Percentiles rank a stretch among this genome's conserved stretches.
phyloP scores from a whole-genome alignment of 2,797 vertebrate species.

The Selene dorsalis region DNA sequence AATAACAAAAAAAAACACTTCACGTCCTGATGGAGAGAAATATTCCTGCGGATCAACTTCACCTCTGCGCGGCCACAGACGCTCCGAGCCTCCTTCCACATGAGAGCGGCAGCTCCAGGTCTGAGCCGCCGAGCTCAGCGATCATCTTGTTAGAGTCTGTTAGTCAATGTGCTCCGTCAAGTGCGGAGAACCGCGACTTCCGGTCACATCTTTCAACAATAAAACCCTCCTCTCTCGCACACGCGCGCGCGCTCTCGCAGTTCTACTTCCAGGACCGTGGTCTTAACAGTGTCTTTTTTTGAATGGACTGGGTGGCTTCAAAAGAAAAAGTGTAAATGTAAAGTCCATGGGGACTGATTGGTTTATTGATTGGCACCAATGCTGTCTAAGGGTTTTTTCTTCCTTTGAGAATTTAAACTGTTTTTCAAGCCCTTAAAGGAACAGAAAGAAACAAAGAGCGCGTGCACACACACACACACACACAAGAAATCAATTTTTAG shows the following conservation, averaged over 20 bases:
- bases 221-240: background rate
- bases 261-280: background rate
- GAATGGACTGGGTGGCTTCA: too few relatives aligned
- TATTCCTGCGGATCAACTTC: background rate
- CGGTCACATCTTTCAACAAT: background rate
- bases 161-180: rapidly evolving
- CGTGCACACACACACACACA: too few relatives aligned
- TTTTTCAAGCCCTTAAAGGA: background rate
- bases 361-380: background rate
- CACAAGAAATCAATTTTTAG: too few relatives aligned
- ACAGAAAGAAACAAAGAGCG: background rate
- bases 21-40: background rate
- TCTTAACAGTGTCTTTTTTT: too few relatives aligned
- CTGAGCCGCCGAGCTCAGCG: rapidly evolving
- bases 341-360: background rate
- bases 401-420: background rate
- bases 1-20: background rate
- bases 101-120: background rate
- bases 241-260: rapidly evolving
- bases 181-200: background rate
- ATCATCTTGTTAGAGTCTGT: background rate
- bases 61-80: background rate
- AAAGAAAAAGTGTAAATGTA: too few relatives aligned
- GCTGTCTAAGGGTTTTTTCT: background rate
- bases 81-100: background rate